Evolutionary conservation across 2,888 invertebrate genomes (phyloP).

Genomic region (Agrenia bidenticulata): DNA sequence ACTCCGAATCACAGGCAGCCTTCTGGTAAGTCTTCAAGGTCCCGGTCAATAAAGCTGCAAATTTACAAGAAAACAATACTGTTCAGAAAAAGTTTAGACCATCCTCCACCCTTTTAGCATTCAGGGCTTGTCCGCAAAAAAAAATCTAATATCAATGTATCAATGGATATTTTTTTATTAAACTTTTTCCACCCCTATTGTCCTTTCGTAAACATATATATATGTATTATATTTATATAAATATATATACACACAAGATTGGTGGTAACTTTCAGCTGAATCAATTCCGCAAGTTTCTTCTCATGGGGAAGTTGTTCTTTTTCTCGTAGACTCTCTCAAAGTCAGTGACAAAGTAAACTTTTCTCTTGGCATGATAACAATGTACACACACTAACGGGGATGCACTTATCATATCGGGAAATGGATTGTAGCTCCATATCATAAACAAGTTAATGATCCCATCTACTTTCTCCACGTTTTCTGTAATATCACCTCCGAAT

Average conservation of each 20-base stretch:
- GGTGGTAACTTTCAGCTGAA: neutral
- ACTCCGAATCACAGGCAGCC: slow-evolving; percentile 88
- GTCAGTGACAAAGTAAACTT: neutral
- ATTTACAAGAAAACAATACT: slow-evolving; percentile 33
- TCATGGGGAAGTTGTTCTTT: neutral
- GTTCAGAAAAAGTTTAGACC: no score
- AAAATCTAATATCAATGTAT: no score
- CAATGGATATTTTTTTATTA: no score
- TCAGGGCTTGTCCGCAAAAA: no score
- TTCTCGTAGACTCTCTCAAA: neutral
- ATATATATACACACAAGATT: no score
- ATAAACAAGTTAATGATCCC: slow-evolving; percentile 6
- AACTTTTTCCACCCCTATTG: no score
- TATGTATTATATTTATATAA: no score
- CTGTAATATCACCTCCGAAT: no score
- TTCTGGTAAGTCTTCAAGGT: slow-evolving; percentile 87
- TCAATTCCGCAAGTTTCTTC: neutral
- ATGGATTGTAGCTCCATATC: neutral
- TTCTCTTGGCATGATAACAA: neutral
- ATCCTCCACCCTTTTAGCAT: no score
- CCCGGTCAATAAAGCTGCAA: slow-evolving; percentile 82
- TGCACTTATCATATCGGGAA: neutral
- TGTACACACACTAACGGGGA: neutral
- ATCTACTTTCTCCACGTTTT: neutral
- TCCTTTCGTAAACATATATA: no score